Evolutionary conservation across 1,140 invertebrate genomes (phyloP), one percentile per base, ranked within the genome.

Genomic region (Apis cerana): DNA sequence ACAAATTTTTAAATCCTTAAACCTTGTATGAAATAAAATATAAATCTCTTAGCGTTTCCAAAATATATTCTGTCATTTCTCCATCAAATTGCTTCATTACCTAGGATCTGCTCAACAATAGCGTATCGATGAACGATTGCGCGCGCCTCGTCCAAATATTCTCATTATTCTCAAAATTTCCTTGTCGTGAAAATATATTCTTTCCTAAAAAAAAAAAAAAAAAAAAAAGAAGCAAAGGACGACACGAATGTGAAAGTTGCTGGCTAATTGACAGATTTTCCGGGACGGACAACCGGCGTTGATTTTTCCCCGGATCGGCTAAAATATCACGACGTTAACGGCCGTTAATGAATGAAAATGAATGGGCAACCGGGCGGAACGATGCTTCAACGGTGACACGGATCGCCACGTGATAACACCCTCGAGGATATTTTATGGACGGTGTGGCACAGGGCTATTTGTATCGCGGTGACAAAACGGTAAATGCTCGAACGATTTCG

Each of bases 291-390:
- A 43, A 43, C 11, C 7, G 23, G 1, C 52, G 52, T 61, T 83
- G 58, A 62, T 79, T 83, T 67, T 83, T 71, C 21, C 48, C 76
- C 27, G 56, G 4, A 64, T 13, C 72, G 12, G 27, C 33, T 78
- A 54, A 87, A 84, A 84, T 84, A 87, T 85, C 50, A 56, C 52
- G 48, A 15, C 17, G 75, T 75, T 84, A 88, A 88, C 75, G 80
- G 74, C 17, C 62, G 33, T 56, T 88, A 88, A 88, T 88, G 86
- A 88, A 88, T 88, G 86, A 88, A 85, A 88, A 88, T 79, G 61
- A 88, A 88, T 80, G 83, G 80, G 58, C 48, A 65, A 82, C 72
- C 43, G 64, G 64, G n/a, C 62, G 52, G 23, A 5, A 69, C 69
- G 59, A 82, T 84, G 61, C 64, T 84, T 88, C 85, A 86, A 27